phyloP scores from a whole-genome alignment of 2,113 vertebrate genomes.

The Callipepla californica region DNA sequence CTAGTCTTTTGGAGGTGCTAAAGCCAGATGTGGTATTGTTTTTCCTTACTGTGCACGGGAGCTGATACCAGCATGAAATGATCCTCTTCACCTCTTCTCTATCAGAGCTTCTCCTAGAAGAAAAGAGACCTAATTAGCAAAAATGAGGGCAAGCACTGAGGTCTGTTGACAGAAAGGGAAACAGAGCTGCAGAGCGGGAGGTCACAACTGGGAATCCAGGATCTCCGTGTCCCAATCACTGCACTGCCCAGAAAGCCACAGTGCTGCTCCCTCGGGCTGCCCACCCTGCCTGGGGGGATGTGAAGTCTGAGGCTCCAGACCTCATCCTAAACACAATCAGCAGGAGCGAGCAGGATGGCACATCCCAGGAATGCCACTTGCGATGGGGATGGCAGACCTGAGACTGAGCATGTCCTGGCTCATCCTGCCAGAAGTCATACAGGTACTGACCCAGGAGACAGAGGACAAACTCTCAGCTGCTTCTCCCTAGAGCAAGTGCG shows the following conservation, averaged over 20 bases:
- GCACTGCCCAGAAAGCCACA: not conserved
- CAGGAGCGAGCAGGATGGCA: not conserved
- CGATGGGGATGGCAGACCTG: not conserved
- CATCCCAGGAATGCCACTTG: not conserved
- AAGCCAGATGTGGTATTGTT: slow-evolving; percentile 40
- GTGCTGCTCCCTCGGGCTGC: not conserved
- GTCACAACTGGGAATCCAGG: not conserved
- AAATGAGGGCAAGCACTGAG: not conserved
- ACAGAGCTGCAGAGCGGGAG: not conserved
- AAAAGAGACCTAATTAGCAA: not conserved
- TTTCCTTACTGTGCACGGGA: slow-evolving; percentile 34
- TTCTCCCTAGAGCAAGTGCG: not conserved
- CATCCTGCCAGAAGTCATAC: not conserved
- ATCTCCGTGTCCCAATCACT: not conserved
- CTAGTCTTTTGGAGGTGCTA: slow-evolving; percentile 61
- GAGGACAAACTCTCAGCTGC: not conserved
- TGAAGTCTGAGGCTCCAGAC: not conserved
- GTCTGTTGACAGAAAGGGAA: not conserved
- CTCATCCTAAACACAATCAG: not conserved
- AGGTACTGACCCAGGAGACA: not conserved
- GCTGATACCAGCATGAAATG: slow-evolving; percentile 22
- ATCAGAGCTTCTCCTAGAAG: slow-evolving; percentile 83
- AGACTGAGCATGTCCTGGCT: not conserved
- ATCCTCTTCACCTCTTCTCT: slow-evolving; percentile 52
- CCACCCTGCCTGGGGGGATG: not conserved